phyloP scores from a whole-genome alignment of 2,888 invertebrate genomes.

The Lasioglossum lativentre region DNA sequence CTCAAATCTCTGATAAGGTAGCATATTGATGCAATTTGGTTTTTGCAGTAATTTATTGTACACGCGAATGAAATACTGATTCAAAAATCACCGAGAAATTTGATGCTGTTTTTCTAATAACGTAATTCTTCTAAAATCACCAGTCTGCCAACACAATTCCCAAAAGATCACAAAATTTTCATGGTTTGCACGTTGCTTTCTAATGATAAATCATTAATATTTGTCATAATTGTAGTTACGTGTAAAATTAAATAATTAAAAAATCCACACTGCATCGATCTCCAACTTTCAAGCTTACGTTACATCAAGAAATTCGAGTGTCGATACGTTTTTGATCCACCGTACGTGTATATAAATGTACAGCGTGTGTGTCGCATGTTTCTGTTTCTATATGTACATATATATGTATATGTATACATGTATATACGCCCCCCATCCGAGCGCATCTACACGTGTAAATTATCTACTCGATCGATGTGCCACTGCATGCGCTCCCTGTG shows the following conservation, averaged over 20 bases:
- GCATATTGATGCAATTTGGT: neutral
- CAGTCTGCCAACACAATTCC: too few species aligned
- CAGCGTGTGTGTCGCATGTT: slow-evolving; percentile 65
- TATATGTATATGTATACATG: slow-evolving; percentile 10
- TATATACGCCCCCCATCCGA: slow-evolving; percentile 5
- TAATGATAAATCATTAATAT: too few species aligned
- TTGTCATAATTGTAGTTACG: too few species aligned
- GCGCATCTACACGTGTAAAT: slow-evolving; percentile 7
- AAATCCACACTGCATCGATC: too few species aligned
- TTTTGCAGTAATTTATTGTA: neutral
- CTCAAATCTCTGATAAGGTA: neutral
- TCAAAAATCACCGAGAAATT: too few species aligned
- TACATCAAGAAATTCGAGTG: neutral
- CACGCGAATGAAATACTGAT: too few species aligned
- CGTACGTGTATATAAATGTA: slow-evolving; percentile 51
- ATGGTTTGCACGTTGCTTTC: too few species aligned
- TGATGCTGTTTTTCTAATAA: too few species aligned
- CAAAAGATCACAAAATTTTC: too few species aligned
- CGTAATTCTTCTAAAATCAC: too few species aligned
- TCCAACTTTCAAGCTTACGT: neutral
- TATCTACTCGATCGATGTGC: slow-evolving; percentile 26
- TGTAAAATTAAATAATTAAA: too few species aligned
- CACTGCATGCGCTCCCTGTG: slow-evolving; percentile 50
- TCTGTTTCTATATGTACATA: slow-evolving; percentile 40
- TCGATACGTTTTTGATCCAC: slow-evolving; percentile 5